Base-by-base conservation (phyloP, 2,888 invertebrate genomes). In the Argyresthia albistria region DNA sequence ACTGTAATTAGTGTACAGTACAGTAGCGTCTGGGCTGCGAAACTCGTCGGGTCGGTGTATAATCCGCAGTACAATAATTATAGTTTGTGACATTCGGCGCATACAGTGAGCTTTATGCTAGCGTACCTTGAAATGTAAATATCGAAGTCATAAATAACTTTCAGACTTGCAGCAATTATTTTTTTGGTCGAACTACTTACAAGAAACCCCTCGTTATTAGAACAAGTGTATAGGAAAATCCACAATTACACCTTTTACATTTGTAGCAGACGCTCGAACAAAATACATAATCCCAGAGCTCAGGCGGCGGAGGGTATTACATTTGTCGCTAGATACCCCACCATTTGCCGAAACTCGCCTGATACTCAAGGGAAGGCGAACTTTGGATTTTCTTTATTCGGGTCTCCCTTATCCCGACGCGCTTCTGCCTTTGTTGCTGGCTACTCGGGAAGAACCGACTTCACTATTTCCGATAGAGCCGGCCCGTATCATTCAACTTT, bases 201-300 rank as follows among this genome's bases (percentile, higher is more conserved):
- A 25, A 25, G 25, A 25, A 25, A 25, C 57, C 58, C 39, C 12
- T 36, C 49, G 14, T 35, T 78, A 83, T 79, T 77, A 74, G 76
- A 78, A 79, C 80, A 81, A 69, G 73, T 72, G 66, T 67, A 63
- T 54, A 55, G 60, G 74, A 80, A 83, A 51, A 86, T 84, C 83
- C 83, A 82, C 82, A 84, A 82, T 83, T 83, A 84, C 80, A 73
- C 66, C 66, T 70, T 25, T 71, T 73, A 84, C 83, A 80, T 80
- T 70, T 76, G 80, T 76, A 76, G 51, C 49, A 77, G 77, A 80
- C 80, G 82, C 81, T 67, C 66, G 73, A 69, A 78, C 77, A 77
- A 81, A 81, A 82, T 69, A 76, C 77, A 70, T 83, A 84, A 86
- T 84, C 83, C 80, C 52, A 57, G 53, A 56, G 59, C 56, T 54